phyloP scores from a whole-genome alignment of 2,888 invertebrate species.

The Drosophila mulleri region DNA sequence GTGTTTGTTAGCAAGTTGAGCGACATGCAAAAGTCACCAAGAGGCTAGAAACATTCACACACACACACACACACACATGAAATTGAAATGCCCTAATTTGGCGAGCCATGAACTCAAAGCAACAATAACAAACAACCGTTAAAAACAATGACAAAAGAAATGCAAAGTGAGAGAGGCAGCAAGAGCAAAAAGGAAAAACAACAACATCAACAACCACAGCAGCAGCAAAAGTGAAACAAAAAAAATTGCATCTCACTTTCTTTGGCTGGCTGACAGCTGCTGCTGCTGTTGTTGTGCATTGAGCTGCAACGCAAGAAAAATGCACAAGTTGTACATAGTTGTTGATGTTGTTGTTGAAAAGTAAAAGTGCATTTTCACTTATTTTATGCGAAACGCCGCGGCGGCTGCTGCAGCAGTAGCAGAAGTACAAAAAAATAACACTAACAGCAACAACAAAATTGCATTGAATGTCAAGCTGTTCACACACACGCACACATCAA shows the following conservation, averaged over 20 bases:
- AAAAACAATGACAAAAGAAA: constrained; percentile 70
- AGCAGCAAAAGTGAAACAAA: constrained; percentile 48
- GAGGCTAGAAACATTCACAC: constrained; percentile 28
- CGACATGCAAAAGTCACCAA: constrained; percentile 56
- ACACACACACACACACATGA: constrained; percentile 13
- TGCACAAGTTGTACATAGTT: constrained; percentile 54
- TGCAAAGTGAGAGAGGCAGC: constrained; percentile 49
- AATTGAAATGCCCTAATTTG: constrained; percentile 75
- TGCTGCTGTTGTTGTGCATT: constrained; percentile 56
- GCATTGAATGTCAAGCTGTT: constrained; percentile 81
- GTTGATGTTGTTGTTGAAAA: constrained; percentile 69
- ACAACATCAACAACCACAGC: constrained; percentile 21
- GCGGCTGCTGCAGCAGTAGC: constrained; percentile 33
- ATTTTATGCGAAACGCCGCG: constrained; percentile 75
- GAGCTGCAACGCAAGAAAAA: constrained; percentile 66
- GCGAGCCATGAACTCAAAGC: constrained; percentile 76
- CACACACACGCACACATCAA: constrained; percentile 49
- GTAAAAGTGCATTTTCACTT: constrained; percentile 85
- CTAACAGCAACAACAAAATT: constrained; percentile 52
- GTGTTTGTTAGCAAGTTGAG: constrained; percentile 52
- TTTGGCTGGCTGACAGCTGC: constrained; percentile 50
- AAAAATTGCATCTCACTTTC: constrained; percentile 82
- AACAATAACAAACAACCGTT: constrained; percentile 56
- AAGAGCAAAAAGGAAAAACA: constrained; percentile 12
- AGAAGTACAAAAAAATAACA: not conserved